Base-by-base conservation (phyloP, 1,140 invertebrate genomes). In the Drosophila cardini region DNA sequence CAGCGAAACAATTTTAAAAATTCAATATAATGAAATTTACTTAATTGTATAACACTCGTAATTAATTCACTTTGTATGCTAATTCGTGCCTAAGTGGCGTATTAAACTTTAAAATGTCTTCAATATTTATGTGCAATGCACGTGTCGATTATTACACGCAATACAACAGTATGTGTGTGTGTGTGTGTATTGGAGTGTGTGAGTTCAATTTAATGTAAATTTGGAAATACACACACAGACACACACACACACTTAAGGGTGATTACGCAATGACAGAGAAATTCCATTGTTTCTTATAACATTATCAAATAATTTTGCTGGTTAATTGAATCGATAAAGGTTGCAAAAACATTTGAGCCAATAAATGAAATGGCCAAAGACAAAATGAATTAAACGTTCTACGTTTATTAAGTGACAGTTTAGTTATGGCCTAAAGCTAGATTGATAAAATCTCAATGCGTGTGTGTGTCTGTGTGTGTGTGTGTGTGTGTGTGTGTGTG, bases 31-130 rank as follows among this genome's bases (percentile, higher is more conserved):
- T 87, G 85, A 87, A 87, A 87, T 87, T 87, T 84, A 87, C 83
- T 87, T 87, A 87, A 87, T 87, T 87, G 83, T 87, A 87, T 87
- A 87, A 87, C 82, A 67, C 83, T 84, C 76, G 83, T 87, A 87
- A 87, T 87, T 87, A 87, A 87, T 87, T 87, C 83, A 87, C 84
- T 87, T 87, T 87, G 83, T 87, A 87, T 89, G 83, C 83, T 87
- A 87, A 87, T 87, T 87, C 80, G 84, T 84, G 84, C 80, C 84
- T 87, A 87, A 87, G 83, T 87, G 83, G 76, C 84, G 76, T 89
- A 87, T 87, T 87, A 87, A 89, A 87, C 68, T 87, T 87, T 87
- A 87, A 87, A 87, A 89, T 87, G 84, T 87, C 83, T 87, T 89
- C 84, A 86, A 86, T 89, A 89, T 89, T 86, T 87, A 83, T 89